These are phyloP conservation scores for Phyto melanocephala DNA, from an alignment of 2,888 invertebrate genomes.

Conservation along the genomic window DNA sequence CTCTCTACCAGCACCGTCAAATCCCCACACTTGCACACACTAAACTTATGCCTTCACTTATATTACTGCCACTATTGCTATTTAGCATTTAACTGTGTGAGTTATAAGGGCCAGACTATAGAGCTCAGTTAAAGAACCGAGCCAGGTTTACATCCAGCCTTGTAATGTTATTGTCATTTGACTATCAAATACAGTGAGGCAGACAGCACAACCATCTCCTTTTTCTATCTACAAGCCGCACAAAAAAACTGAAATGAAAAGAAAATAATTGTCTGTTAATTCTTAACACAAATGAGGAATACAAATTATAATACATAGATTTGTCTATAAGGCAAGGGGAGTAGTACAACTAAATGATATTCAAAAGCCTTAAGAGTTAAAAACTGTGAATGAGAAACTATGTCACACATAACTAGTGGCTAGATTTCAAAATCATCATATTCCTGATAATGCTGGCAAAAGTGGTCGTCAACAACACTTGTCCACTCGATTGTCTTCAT, in stretches of 20 bases:
- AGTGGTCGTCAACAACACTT: conserved; percentile 40
- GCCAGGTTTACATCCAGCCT: conserved; percentile 44
- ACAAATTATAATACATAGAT: not conserved
- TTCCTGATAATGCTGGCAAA: conserved; percentile 27
- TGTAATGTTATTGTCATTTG: conserved; percentile 62
- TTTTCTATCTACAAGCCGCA: conserved; percentile 11
- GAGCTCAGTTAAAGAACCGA: not conserved
- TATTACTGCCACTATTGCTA: not conserved
- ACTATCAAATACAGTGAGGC: conserved; percentile 20
- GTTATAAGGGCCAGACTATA: conserved; percentile 40
- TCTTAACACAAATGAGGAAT: conserved; percentile 1
- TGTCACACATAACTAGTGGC: not conserved
- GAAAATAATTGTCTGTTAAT: not conserved
- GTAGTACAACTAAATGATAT: not conserved
- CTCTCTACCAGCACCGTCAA: not conserved
- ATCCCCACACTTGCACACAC: not conserved
- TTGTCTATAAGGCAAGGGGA: not conserved
- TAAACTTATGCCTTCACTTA: not conserved
- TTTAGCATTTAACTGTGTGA: conserved; percentile 6
- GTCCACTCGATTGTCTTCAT: conserved; percentile 33
- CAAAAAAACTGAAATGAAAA: conserved; percentile 45
- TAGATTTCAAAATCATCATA: conserved; percentile 35
- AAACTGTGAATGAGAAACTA: not conserved
- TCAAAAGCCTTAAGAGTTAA: conserved; percentile 1
- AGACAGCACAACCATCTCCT: conserved; percentile 49